Base-by-base conservation (phyloP, 2,888 invertebrate species). In the Volucella bombylans region DNA sequence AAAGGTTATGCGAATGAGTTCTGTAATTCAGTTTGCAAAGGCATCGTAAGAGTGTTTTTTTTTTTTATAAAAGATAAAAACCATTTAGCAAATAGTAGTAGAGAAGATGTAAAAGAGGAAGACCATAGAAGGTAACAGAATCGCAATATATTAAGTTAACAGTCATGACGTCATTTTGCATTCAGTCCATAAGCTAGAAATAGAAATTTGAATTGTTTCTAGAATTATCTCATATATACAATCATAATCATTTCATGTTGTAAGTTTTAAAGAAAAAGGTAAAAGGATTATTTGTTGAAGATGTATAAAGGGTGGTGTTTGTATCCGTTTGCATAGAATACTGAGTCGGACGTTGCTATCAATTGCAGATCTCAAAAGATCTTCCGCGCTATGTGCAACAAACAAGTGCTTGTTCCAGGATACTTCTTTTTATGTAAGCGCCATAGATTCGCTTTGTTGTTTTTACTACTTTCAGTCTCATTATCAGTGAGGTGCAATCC, bases 1-100 rank as follows among this genome's bases (percentile, higher is more conserved):
- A 57, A 91, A 91, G 86, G 90, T 91, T 74, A 90, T 92, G 88
- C 91, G 94, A 73, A 92, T 93, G 90, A 95, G 93, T 90, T 96
- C 97, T 3, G 97, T 97, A 62, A 97, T 97, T 90, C 96, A 96
- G 88, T 97, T 96, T 90, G 97, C 97, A 15, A 94, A 95, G 87
- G 95, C 96, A 89, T 93, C 93, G 90, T 92, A 94, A 93, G 62
- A 76, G 61, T 52, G 62, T 43, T 18, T 45, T 31, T 14, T 68
- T 43, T 68, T 68, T 23, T 23, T 18, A 9, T 8, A 38, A 52
- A 23, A 55, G 6, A 6, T 31, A 31, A 31, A 31, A 31, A 6
- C 31, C 4, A 31, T 31, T 31, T 31, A 31, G 31, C 31, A 31
- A 31, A 31, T 31, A 31, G 31, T 31, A 55, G 23, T 39, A 18